Evolutionary conservation across 1,140 invertebrate genomes (phyloP).

Genomic region (Daktulosphaira vitifoliae): DNA sequence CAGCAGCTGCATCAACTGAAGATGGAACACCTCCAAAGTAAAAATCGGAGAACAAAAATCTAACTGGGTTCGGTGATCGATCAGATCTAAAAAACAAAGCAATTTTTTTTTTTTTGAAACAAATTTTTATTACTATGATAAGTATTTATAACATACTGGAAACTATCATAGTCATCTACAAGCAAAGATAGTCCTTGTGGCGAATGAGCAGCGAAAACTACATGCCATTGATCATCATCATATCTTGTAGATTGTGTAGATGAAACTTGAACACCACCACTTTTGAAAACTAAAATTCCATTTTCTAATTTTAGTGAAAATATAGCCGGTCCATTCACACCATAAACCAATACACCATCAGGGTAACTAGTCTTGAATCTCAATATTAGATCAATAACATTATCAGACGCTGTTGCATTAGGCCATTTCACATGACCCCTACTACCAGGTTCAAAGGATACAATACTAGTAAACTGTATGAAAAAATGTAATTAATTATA

Average conservation of each 20-base stretch:
- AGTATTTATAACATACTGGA: constrained; percentile 51
- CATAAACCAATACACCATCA: constrained; percentile 70
- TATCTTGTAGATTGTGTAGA: constrained; percentile 54
- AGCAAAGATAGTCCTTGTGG: constrained; percentile 49
- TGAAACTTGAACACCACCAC: constrained; percentile 53
- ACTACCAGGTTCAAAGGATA: constrained; percentile 51
- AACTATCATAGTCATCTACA: constrained; percentile 71
- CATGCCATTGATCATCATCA: constrained; percentile 89
- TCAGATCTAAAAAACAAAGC: constrained; percentile 50
- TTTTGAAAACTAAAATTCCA: constrained; percentile 61
- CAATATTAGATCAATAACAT: constrained; percentile 67
- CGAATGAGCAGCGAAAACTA: constrained; percentile 72
- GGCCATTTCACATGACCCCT: constrained; percentile 57
- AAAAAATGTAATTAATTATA: not conserved
- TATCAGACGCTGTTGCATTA: constrained; percentile 35
- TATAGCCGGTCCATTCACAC: constrained; percentile 54
- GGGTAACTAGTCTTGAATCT: constrained; percentile 76
- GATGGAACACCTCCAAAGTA: constrained; percentile 78
- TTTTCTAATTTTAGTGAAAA: constrained; percentile 57
- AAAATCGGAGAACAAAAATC: constrained; percentile 56
- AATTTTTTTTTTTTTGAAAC: not conserved
- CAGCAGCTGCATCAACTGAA: constrained; percentile 45
- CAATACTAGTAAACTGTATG: constrained; percentile 49
- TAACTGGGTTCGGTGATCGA: constrained; percentile 48
- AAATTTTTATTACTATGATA: not conserved